Evolutionary conservation across 2,888 invertebrate species (phyloP).

Genomic region (Suillia variegata): DNA sequence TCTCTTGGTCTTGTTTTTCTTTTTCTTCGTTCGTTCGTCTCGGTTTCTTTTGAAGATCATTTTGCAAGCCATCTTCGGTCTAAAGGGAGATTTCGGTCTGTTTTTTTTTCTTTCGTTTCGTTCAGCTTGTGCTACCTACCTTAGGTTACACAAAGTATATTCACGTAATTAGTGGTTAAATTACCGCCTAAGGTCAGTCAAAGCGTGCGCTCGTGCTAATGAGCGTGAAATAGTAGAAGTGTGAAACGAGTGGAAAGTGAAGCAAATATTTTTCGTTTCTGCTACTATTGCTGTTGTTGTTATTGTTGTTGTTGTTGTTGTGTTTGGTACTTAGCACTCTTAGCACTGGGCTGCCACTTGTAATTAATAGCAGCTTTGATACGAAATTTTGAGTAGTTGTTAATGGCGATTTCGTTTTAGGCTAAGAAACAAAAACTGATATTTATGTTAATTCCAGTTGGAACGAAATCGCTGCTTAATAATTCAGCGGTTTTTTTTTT

Average conservation of each 20-base stretch:
- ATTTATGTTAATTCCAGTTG: no score
- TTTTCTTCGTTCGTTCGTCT: background rate
- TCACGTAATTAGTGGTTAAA: conserved; percentile 32
- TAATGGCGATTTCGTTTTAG: no score
- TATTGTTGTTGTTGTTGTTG: no score
- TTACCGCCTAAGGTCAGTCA: background rate
- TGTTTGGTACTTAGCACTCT: no score
- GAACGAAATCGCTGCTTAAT: no score
- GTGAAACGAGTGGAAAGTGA: background rate
- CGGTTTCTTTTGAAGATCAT: background rate
- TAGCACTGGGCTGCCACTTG: no score
- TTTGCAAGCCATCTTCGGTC: background rate
- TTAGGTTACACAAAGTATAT: conserved; percentile 21
- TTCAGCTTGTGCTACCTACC: no score
- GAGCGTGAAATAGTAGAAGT: background rate
- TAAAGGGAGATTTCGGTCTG: background rate
- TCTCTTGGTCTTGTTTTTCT: background rate
- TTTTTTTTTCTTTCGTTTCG: background rate
- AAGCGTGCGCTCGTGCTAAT: background rate
- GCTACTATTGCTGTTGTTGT: background rate
- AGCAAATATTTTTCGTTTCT: background rate
- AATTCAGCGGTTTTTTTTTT: no score
- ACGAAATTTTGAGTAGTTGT: no score
- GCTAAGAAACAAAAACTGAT: no score
- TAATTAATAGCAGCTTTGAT: no score